A percentile compares a stretch with the other conserved stretches of the same genome.
Conservation (phyloP, 2,888 invertebrate species). For the Drosophila kambysellisi region DNA sequence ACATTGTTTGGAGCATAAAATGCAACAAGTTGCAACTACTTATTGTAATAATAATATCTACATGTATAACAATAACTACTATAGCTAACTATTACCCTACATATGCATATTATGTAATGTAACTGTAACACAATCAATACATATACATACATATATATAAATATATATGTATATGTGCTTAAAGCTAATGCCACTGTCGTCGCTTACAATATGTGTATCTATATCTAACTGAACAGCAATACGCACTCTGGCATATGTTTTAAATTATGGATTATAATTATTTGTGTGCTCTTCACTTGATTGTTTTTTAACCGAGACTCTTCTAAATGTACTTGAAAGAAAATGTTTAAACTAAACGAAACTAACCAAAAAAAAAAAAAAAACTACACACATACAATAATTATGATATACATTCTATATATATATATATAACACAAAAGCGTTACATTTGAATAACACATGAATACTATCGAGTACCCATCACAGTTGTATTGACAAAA, state of each 20-base stretch:
- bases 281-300: conserved; percentile 33
- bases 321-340: conserved; percentile 73
- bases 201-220: conserved; percentile 1
- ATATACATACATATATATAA: background rate
- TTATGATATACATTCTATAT: conserved; percentile 3
- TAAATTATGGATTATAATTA: conserved; percentile 29
- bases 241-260: conserved; percentile 61
- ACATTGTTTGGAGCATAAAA: conserved; percentile 62
- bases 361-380: background rate
- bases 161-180: conserved; percentile 4
- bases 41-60: conserved; percentile 6
- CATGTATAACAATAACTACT: conserved; percentile 19
- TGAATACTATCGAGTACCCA: conserved; percentile 28
- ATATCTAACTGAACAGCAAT: background rate
- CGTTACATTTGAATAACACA: conserved; percentile 38
- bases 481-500: conserved; percentile 42
- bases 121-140: conserved; percentile 27
- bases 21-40: conserved; percentile 34
- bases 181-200: conserved; percentile 52
- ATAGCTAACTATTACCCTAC: conserved; percentile 32
- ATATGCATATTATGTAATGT: conserved; percentile 46
- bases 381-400: background rate
- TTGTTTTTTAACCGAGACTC: conserved; percentile 33
- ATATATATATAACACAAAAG: conserved; percentile 27
- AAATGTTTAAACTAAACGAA: conserved; percentile 3